These are phyloP conservation scores for Upupa epops DNA, from an alignment of 2,113 vertebrate species.

Conservation along the genomic window DNA sequence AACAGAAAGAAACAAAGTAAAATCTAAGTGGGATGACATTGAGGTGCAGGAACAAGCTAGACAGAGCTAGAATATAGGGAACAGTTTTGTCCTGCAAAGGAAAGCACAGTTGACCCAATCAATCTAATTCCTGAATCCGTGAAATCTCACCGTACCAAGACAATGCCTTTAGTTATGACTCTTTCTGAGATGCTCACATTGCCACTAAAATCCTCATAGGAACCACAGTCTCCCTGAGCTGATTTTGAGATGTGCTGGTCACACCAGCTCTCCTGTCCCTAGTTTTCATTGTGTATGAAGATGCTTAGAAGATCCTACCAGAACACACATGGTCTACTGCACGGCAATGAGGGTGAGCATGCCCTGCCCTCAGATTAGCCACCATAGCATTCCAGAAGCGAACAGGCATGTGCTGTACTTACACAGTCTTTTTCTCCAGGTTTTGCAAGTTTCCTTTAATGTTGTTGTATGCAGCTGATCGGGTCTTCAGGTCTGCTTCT, in stretches of 20 bases:
- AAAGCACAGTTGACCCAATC: neutral
- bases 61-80: neutral
- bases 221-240: neutral
- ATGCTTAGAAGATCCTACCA: neutral
- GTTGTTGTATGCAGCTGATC: conserved; percentile 78
- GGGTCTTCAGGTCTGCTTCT: conserved; percentile 85
- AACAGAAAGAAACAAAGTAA: neutral
- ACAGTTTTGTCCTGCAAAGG: neutral
- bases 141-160: neutral
- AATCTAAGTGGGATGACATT: neutral
- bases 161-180: neutral
- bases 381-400: neutral
- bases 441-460: conserved; percentile 83
- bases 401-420: conserved; percentile 55
- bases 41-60: neutral
- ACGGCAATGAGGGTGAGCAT: neutral
- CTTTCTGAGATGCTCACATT: neutral
- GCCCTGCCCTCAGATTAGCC: neutral
- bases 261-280: neutral
- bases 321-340: neutral
- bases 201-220: neutral
- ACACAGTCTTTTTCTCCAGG: conserved; percentile 83
- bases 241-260: neutral
- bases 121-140: neutral
- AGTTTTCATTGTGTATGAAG: neutral